Percentiles rank a stretch among this genome's conserved stretches.
Conservation (phyloP, 2,113 vertebrate genomes). For the Microtus pennsylvanicus region DNA sequence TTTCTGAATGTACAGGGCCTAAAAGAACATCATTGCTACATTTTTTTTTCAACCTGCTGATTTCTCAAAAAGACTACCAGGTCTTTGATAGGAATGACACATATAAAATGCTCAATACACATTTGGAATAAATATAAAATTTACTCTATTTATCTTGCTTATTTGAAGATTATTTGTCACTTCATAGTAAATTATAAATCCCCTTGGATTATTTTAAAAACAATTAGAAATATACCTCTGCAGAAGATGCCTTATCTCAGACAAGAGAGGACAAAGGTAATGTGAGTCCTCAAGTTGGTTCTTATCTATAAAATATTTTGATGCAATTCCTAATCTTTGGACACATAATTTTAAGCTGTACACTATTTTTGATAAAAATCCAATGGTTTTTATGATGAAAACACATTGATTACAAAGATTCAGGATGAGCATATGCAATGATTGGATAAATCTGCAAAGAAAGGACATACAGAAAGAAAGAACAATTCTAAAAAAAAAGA, state of each 20-base stretch:
- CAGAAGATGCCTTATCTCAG: background rate
- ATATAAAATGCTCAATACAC: background rate
- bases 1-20: background rate
- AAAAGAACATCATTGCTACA: background rate
- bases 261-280: conserved; percentile 26
- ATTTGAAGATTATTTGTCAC: background rate
- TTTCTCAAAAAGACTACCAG: background rate
- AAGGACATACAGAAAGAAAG: background rate
- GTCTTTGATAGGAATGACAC: background rate
- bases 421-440: background rate
- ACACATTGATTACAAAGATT: background rate
- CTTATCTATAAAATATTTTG: conserved; percentile 40
- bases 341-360: background rate
- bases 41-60: background rate
- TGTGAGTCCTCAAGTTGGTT: background rate
- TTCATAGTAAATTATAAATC: conserved; percentile 37
- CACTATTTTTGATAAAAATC: conserved; percentile 23
- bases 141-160: background rate
- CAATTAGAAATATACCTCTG: conserved; percentile 38
- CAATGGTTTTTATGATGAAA: conserved; percentile 53
- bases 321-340: conserved; percentile 16
- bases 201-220: background rate
- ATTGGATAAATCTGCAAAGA: background rate
- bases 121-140: background rate
- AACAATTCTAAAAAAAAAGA: too few species aligned